Percentiles rank a stretch among this genome's conserved stretches.
phyloP scores from a whole-genome alignment of 2,797 vertebrate genomes.

The Heliangelus exortis region DNA sequence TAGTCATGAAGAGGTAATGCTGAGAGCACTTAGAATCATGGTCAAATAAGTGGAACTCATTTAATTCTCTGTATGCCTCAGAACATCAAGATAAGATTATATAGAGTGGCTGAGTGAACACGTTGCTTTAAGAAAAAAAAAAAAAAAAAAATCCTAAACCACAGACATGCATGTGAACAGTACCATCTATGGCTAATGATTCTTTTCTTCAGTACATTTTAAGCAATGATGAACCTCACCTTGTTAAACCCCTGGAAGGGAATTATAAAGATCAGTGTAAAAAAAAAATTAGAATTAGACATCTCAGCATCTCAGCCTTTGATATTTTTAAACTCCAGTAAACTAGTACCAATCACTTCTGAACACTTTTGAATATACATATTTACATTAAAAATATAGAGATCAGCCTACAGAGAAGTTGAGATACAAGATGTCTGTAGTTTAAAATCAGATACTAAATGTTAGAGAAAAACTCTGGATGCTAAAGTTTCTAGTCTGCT shows the following conservation, averaged over 20 bases:
- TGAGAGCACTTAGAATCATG: not conserved
- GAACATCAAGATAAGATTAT: not conserved
- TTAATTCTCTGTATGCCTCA: not conserved
- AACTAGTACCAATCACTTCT: not conserved
- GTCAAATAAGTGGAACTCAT: not conserved
- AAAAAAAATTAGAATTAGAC: no score
- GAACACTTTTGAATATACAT: not conserved
- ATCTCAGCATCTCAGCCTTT: not conserved
- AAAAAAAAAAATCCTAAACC: not conserved
- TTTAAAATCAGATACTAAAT: not conserved
- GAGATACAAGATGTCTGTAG: not conserved
- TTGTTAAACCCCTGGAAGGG: not conserved
- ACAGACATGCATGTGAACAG: not conserved
- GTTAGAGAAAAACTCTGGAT: not conserved
- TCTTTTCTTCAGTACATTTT: not conserved
- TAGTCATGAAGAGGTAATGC: not conserved
- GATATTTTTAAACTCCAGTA: not conserved
- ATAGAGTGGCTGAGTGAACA: not conserved
- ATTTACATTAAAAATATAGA: not conserved
- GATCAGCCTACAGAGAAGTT: not conserved
- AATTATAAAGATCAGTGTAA: not conserved
- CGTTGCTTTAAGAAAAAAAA: not conserved
- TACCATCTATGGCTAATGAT: not conserved
- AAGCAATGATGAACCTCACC: not conserved
- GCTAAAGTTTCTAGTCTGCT: conserved; percentile 17